Percentiles rank a stretch among this genome's conserved stretches.
Evolutionary conservation across 2,888 invertebrate species (phyloP).

Genomic region (Caenorhabditis drosophilae): DNA sequence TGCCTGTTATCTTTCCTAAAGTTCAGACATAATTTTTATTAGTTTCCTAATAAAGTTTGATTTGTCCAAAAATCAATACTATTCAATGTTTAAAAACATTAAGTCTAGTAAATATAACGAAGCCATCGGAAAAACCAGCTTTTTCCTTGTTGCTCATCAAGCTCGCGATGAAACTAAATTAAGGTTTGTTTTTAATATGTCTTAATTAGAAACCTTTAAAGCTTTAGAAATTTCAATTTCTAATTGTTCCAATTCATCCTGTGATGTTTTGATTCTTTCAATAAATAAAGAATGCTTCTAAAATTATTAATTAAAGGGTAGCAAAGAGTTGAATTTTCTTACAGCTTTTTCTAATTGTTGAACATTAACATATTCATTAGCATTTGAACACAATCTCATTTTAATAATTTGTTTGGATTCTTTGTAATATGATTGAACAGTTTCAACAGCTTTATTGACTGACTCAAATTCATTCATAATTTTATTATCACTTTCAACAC

Average conservation of each 20-base stretch:
- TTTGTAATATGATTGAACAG: not conserved
- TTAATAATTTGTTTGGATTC: conserved; percentile 6
- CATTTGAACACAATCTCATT: conserved; percentile 10
- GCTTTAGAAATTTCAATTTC: not conserved
- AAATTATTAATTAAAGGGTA: conserved; percentile 6
- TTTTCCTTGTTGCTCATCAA: not conserved
- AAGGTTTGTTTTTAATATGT: not conserved
- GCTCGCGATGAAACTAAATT: not conserved
- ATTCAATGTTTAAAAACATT: not conserved
- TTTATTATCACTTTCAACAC: not conserved
- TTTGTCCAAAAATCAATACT: no score
- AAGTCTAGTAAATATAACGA: not conserved
- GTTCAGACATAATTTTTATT: no score
- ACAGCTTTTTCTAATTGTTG: conserved; percentile 8
- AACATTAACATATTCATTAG: conserved; percentile 7
- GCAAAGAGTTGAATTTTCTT: not conserved
- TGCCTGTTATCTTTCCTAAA: no score
- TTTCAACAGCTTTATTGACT: conserved; percentile 1
- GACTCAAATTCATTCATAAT: not conserved
- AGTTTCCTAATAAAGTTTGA: conserved; percentile 6
- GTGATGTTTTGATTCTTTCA: not conserved
- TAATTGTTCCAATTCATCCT: not conserved
- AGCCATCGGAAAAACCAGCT: not conserved
- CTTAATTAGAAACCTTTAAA: not conserved
- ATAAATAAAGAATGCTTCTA: conserved; percentile 1